phyloP scores from a whole-genome alignment of 2,113 vertebrate genomes.

The Phalacrocorax aristotelis region DNA sequence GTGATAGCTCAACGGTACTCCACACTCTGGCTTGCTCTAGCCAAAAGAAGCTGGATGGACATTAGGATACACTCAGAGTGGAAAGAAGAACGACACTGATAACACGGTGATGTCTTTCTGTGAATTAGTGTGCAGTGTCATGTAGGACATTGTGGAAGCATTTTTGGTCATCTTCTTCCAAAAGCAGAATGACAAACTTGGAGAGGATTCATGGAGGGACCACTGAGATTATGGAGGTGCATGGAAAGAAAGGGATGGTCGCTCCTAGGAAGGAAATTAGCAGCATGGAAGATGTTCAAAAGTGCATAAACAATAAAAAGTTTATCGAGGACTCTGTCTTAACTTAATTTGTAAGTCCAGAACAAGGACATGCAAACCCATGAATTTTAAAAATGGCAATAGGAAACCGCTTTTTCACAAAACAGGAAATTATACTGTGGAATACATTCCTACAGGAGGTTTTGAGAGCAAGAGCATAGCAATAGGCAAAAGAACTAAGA shows the following conservation, averaged over 20 bases:
- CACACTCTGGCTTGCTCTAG: not conserved
- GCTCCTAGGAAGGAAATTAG: not conserved
- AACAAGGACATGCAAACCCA: not conserved
- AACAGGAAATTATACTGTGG: not conserved
- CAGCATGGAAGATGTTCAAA: not conserved
- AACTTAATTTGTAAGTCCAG: not conserved
- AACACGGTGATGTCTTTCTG: not conserved
- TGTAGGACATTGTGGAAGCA: accelerated
- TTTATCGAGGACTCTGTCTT: not conserved
- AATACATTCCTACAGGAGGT: not conserved
- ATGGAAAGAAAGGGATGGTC: not conserved
- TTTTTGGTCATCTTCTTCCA: not conserved
- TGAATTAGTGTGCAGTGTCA: not conserved
- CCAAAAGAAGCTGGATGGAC: not conserved
- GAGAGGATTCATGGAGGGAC: not conserved
- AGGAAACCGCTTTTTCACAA: not conserved
- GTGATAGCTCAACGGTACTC: not conserved
- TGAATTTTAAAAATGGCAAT: not conserved
- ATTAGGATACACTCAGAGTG: not conserved
- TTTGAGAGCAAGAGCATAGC: not conserved
- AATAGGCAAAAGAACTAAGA: not conserved
- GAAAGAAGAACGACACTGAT: not conserved
- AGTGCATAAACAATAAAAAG: not conserved
- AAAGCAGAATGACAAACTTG: not conserved
- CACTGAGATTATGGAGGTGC: not conserved